Evolutionary conservation across 1,140 invertebrate genomes (phyloP), one percentile per base, ranked within the genome.

Genomic region (Dinoponera quadriceps): DNA sequence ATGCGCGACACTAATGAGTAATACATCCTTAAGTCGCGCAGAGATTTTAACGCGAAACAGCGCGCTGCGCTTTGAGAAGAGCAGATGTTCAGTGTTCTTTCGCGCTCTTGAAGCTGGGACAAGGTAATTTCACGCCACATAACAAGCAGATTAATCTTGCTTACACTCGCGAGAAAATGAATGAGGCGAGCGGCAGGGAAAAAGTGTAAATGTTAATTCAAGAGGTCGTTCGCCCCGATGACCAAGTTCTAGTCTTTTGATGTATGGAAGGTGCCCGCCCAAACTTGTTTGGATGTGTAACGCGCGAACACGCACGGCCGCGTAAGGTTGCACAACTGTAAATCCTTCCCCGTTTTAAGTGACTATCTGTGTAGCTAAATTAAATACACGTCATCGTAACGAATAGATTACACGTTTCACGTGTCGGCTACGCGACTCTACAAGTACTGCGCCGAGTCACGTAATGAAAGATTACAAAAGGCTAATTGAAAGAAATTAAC

Each of bases 351-450:
- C 38, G 59, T 82, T 65, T 82, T 81, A 86, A 78, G 73, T 69
- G 77, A 63, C 62, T 80, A 84, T 86, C 55, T 71, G 44, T 83
- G 81, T 73, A 81, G 85, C 66, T 87, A 83, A 84, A 84, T 87
- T 87, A 87, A 87, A 73, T 77, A 57, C 74, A 84, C 68, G 85
- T 87, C 81, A 84, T 87, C 74, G 75, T 85, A 82, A 87, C 75
- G 82, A 87, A 88, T 87, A 86, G 82, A 87, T 88, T 88, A 87
- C 82, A 84, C 82, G 82, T 60, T 51, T 68, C 27, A 48, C 29
- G 29, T 78, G 29, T 22, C n/a, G 18, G 18, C n/a, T 62, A 55
- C 27, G 74, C 33, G 54, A 57, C 54, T 29, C 59, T 48, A 71
- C 14, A 22, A 16, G n/a, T 11, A 59, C 71, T 22, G 68, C 25